Evolutionary conservation across 1,140 invertebrate genomes (phyloP).

Genomic region (Heliothis virescens): DNA sequence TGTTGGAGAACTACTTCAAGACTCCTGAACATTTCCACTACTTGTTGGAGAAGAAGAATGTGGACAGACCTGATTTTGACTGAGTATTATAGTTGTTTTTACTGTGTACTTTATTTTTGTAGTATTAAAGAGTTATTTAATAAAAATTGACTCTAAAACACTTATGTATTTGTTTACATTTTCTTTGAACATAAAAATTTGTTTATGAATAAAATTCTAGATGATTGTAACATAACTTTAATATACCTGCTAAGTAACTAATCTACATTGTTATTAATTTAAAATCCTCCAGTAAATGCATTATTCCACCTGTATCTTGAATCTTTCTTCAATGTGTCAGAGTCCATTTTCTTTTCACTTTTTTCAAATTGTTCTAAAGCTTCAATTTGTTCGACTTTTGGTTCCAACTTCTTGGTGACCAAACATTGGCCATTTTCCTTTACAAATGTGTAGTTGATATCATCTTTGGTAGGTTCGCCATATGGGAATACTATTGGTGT

Average conservation of each 20-base stretch:
- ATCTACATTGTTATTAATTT: conserved; percentile 53
- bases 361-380: conserved; percentile 88
- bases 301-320: conserved; percentile 90
- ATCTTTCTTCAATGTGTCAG: conserved; percentile 89
- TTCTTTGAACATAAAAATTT: no score
- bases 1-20: conserved; percentile 78
- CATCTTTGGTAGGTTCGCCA: conserved; percentile 91
- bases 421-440: conserved; percentile 93
- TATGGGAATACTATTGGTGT: conserved; percentile 93
- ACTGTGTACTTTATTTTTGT: conserved; percentile 7
- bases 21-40: conserved; percentile 80
- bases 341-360: conserved; percentile 88
- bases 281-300: conserved; percentile 82
- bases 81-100: background rate
- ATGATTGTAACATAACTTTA: conserved; percentile 36
- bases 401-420: conserved; percentile 88
- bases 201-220: background rate
- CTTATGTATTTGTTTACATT: background rate
- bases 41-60: conserved; percentile 70
- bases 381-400: conserved; percentile 85
- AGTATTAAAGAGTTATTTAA: background rate
- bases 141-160: background rate
- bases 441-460: conserved; percentile 90
- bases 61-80: conserved; percentile 45
- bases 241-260: background rate